Evolutionary conservation across 2,113 vertebrate species (phyloP).

Genomic region (Camelus dromedarius): DNA sequence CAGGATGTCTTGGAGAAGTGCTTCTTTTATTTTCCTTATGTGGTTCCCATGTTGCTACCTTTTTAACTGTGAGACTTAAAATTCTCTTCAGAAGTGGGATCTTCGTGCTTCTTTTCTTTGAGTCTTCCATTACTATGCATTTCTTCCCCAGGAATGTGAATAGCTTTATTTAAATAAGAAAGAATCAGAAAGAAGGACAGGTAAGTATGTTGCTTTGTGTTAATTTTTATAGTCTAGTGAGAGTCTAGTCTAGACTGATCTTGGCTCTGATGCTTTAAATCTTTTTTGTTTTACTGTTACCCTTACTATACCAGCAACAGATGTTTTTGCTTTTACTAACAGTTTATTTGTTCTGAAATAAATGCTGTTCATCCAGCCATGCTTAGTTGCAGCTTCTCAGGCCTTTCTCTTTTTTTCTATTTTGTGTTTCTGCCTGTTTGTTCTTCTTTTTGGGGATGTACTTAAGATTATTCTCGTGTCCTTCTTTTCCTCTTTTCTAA

Average conservation of each 20-base stretch:
- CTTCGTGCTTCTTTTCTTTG: background rate
- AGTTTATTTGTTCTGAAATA: background rate
- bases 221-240: background rate
- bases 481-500: background rate
- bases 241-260: background rate
- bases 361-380: background rate
- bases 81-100: background rate
- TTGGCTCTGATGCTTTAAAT: background rate
- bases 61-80: background rate
- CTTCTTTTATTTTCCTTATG: background rate
- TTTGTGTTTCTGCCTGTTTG: background rate
- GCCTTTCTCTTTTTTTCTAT: background rate
- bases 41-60: background rate
- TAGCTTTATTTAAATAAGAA: conserved; percentile 12
- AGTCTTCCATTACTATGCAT: background rate
- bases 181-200: background rate
- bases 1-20: background rate
- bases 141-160: background rate
- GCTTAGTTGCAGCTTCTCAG: background rate
- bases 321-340: background rate
- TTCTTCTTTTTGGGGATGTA: background rate
- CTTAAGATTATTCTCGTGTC: background rate
- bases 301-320: background rate
- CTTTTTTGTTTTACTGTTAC: background rate
- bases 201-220: background rate